These are phyloP conservation scores for Neopelma chrysocephalum DNA, from an alignment of 2,797 vertebrate genomes.

Conservation along the genomic window DNA sequence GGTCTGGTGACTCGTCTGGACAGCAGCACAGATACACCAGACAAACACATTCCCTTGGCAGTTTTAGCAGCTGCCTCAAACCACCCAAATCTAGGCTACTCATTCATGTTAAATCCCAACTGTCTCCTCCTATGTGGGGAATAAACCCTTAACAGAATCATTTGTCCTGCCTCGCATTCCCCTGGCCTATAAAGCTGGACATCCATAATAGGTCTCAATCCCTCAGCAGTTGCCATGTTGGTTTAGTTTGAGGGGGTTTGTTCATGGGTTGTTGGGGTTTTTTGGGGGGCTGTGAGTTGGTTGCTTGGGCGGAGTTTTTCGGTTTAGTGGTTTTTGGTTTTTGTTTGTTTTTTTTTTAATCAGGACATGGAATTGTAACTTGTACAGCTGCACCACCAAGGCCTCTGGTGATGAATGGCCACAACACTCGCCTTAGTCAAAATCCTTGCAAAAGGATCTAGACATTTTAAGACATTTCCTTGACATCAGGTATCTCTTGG, in stretches of 20 bases:
- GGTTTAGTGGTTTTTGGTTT: accelerated
- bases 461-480: neutral
- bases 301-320: neutral
- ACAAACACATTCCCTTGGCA: neutral
- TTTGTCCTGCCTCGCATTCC: no score
- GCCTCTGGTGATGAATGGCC: neutral
- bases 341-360: neutral
- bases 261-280: neutral
- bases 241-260: neutral
- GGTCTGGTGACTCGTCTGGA: neutral
- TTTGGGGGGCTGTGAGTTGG: neutral
- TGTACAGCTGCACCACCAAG: neutral
- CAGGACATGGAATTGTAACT: neutral
- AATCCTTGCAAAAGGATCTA: neutral
- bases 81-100: neutral
- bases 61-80: neutral
- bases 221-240: neutral
- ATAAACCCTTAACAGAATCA: neutral
- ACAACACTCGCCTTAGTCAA: neutral
- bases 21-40: neutral
- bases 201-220: neutral
- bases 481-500: neutral
- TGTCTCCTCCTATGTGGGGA: neutral
- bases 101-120: neutral
- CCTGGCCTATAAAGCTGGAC: neutral